phyloP scores from a whole-genome alignment of 2,113 vertebrate genomes.

The Asarcornis scutulata region DNA sequence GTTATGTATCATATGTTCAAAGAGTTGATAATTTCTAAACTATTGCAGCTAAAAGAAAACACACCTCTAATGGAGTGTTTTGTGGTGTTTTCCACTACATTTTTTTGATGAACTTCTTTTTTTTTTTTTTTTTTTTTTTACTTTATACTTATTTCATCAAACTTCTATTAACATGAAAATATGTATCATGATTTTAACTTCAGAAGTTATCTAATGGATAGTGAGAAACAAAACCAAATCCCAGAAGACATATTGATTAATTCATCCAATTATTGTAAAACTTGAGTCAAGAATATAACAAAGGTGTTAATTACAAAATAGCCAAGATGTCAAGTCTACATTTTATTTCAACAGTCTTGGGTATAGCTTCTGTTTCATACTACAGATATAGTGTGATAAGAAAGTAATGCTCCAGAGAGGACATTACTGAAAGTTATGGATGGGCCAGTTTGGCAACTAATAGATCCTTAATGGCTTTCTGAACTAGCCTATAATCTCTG shows the following conservation, averaged over 20 bases:
- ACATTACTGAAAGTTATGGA: conserved; percentile 56
- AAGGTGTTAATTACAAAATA: conserved; percentile 11
- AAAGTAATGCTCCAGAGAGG: conserved; percentile 51
- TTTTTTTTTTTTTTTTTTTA: neutral
- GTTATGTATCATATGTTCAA: rapidly evolving
- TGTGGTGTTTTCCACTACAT: neutral
- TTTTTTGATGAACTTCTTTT: neutral
- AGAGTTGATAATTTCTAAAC: neutral
- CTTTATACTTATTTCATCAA: neutral
- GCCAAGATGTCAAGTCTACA: neutral
- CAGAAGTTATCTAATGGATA: neutral
- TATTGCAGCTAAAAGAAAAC: neutral
- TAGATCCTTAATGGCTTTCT: conserved; percentile 61
- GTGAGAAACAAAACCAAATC: neutral
- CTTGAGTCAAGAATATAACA: neutral
- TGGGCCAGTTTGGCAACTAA: conserved; percentile 61
- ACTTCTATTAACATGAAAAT: neutral
- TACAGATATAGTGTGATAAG: neutral
- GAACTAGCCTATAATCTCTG: conserved; percentile 53
- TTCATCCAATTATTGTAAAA: neutral
- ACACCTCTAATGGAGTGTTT: rapidly evolving
- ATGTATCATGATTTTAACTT: rapidly evolving
- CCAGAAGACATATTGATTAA: neutral
- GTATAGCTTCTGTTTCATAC: neutral
- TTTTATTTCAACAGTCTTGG: neutral